phyloP scores from a whole-genome alignment of 37 sponge, comb jelly and placozoan species.

The Dysidea cf. avara region DNA sequence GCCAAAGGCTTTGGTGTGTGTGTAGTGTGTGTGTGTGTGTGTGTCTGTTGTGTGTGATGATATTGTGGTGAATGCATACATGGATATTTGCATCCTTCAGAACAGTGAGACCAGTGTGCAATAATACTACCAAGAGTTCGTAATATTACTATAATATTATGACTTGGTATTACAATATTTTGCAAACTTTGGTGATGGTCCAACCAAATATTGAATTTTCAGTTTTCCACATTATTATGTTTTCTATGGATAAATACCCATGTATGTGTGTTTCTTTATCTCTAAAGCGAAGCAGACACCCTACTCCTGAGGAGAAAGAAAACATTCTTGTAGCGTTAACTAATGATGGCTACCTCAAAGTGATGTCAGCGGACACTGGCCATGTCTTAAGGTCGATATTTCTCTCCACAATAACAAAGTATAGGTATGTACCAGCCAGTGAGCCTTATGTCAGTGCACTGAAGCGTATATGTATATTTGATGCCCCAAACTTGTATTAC shows the following conservation, averaged over 20 bases:
- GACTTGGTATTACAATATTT: too few relatives aligned
- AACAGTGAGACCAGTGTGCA: not conserved
- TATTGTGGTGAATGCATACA: not conserved
- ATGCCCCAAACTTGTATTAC: not conserved
- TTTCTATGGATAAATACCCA: too few relatives aligned
- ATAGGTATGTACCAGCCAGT: constrained; percentile 15
- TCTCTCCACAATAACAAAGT: constrained; percentile 39
- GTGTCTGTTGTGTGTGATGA: not conserved
- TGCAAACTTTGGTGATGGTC: not conserved
- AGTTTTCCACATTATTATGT: too few relatives aligned
- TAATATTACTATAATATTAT: not conserved
- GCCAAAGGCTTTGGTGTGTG: too few relatives aligned
- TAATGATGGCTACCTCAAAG: constrained; percentile 65
- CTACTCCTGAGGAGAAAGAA: constrained; percentile 39
- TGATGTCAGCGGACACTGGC: constrained; percentile 61
- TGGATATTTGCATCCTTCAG: not conserved
- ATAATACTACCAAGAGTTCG: not conserved
- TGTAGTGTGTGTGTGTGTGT: too few relatives aligned
- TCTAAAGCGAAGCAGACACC: constrained; percentile 29
- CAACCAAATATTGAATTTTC: not conserved
- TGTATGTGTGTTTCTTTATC: too few relatives aligned
- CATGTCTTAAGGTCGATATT: constrained; percentile 41
- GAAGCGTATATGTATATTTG: not conserved
- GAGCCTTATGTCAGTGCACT: not conserved
- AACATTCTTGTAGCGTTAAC: constrained; percentile 48